phyloP scores from a whole-genome alignment of 1,140 invertebrate species.

The Aphelinus atriplicis region DNA sequence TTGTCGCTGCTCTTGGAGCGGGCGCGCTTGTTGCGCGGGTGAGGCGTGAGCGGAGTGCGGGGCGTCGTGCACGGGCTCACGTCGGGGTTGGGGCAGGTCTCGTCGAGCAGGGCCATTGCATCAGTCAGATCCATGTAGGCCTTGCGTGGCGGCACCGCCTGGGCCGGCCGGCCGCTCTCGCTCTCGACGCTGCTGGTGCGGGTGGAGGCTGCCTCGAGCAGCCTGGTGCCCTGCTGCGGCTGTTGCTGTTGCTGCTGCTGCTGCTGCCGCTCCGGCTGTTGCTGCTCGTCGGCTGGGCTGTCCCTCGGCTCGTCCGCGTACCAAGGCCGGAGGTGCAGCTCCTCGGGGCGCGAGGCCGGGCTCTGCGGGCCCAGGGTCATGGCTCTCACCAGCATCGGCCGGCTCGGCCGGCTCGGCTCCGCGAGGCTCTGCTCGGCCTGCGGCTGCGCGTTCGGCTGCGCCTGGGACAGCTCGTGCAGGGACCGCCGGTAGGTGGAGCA shows the following conservation, averaged over 20 bases:
- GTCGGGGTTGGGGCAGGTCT: conserved; percentile 61
- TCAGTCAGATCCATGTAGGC: conserved; percentile 62
- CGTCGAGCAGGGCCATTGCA: conserved; percentile 61
- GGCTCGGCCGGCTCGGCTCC: conserved; percentile 24
- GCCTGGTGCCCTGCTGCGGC: conserved; percentile 46
- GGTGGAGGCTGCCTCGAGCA: conserved; percentile 53
- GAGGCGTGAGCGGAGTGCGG: conserved; percentile 55
- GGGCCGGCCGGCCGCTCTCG: conserved; percentile 34
- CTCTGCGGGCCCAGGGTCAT: conserved; percentile 21
- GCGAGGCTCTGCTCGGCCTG: conserved; percentile 23
- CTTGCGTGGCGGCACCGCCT: conserved; percentile 47
- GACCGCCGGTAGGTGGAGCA: conserved; percentile 55
- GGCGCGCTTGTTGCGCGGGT: conserved; percentile 56
- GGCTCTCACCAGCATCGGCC: conserved; percentile 44
- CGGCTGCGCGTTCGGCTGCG: not conserved
- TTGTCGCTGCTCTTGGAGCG: conserved; percentile 64
- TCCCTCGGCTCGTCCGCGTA: conserved; percentile 54
- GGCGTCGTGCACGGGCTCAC: conserved; percentile 58
- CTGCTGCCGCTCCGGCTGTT: not conserved
- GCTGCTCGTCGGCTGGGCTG: conserved; percentile 57
- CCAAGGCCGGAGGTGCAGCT: not conserved
- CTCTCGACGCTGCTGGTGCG: conserved; percentile 58
- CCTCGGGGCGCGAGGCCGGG: conserved; percentile 5
- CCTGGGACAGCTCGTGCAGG: not conserved
- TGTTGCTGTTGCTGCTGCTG: conserved; percentile 39